Conservation (phyloP, 2,888 invertebrate genomes). For the Tetrapedia diversipes region DNA sequence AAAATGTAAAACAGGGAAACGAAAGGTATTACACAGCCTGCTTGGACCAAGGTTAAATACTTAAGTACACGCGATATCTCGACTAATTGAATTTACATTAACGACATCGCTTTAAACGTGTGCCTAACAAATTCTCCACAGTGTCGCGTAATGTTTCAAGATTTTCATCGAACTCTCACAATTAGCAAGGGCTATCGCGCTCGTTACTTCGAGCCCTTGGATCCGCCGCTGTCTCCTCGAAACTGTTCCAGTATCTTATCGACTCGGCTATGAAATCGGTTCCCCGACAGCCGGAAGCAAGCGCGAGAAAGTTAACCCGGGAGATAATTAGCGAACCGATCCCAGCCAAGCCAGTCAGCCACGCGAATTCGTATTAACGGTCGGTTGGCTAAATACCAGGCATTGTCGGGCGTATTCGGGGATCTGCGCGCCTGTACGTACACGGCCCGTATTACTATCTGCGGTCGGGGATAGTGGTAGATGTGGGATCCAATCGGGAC, state of each 20-base stretch:
- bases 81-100: no score
- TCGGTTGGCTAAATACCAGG: slow-evolving; percentile 65
- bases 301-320: slow-evolving; percentile 60
- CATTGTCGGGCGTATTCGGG: slow-evolving; percentile 51
- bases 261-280: slow-evolving; percentile 10
- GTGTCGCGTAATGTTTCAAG: no score
- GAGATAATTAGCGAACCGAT: slow-evolving; percentile 60
- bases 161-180: no score
- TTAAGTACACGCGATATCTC: no score
- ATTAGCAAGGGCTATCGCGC: no score
- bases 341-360: slow-evolving; percentile 55
- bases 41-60: no score
- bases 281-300: slow-evolving; percentile 9
- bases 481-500: slow-evolving; percentile 74
- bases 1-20: no score
- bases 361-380: slow-evolving; percentile 55
- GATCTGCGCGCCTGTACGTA: slow-evolving; percentile 41
- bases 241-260: background rate
- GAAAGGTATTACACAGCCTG: no score
- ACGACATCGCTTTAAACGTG: no score
- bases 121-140: no score
- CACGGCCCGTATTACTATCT: slow-evolving; percentile 58
- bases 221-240: no score
- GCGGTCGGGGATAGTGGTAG: slow-evolving; percentile 62
- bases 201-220: no score